Evolutionary conservation across 2,888 invertebrate genomes (phyloP), one percentile per base, ranked within the genome.

Genomic region (Corbicula japonica): DNA sequence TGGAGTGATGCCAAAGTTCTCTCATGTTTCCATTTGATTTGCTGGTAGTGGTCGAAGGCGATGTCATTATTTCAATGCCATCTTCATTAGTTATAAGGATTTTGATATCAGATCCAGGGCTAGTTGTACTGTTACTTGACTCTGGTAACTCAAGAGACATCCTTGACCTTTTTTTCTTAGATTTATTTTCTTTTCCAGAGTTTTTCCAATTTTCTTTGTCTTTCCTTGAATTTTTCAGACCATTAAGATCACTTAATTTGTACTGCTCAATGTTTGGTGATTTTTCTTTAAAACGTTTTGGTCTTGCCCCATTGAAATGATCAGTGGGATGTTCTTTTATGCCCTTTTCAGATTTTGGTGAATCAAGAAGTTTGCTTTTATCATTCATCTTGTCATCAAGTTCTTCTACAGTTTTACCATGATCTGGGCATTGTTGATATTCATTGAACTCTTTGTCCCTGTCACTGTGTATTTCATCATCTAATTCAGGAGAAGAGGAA

Each of bases 11-110:
- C n/a, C n/a, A n/a, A n/a, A n/a, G n/a, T n/a, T n/a, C n/a, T n/a
- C n/a, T n/a, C n/a, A n/a, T n/a, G n/a, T n/a, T n/a, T n/a, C n/a
- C n/a, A n/a, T n/a, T n/a, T n/a, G n/a, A n/a, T n/a, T n/a, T n/a
- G n/a, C n/a, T n/a, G n/a, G n/a, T n/a, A n/a, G n/a, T n/a, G n/a
- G n/a, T n/a, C n/a, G n/a, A n/a, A n/a, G n/a, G n/a, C n/a, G n/a
- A n/a, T n/a, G n/a, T n/a, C n/a, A n/a, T 30, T 1, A 52, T 54
- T 21, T 62, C 69, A 21, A 21, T 35, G 15, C 76, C 76, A 23
- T 76, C 69, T 32, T 46, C 76, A 48, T 62, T 34, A 21, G 76
- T 76, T 3, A 76, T 38, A 26, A 63, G 50, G 18, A 76, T 76
- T 28, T 63, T 76, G 6, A 76, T 68, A 10, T 68, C 68, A 15